Conservation (phyloP, 2,888 invertebrate genomes). For the Helobdella robusta region DNA sequence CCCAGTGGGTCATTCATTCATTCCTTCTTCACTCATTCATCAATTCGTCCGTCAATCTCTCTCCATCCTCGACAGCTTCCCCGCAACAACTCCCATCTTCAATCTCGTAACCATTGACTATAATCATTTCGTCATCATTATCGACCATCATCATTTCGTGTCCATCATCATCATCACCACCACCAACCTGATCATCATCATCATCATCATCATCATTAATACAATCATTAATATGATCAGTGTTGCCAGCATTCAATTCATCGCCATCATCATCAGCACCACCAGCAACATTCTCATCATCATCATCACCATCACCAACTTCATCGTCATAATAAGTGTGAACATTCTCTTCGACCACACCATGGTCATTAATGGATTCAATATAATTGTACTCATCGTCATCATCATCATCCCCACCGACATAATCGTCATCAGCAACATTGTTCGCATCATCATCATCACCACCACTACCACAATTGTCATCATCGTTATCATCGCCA, state of each 20-base stretch:
- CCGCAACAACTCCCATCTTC: background rate
- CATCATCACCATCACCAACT: conserved; percentile 1
- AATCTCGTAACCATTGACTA: background rate
- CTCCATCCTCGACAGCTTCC: background rate
- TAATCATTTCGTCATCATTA: conserved; percentile 3
- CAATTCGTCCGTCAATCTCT: background rate
- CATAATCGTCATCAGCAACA: background rate
- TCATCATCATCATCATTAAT: too few species aligned
- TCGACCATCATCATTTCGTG: too few species aligned
- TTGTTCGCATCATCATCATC: background rate
- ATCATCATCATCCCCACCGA: background rate
- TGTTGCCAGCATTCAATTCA: conserved; percentile 7
- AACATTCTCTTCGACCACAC: background rate
- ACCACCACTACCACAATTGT: background rate
- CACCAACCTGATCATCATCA: too few species aligned
- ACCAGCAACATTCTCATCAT: background rate
- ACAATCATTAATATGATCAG: too few species aligned
- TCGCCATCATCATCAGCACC: too few species aligned
- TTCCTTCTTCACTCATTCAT: background rate
- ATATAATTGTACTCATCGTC: background rate
- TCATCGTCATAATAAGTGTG: background rate
- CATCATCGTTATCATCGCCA: background rate
- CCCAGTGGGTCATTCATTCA: too few species aligned
- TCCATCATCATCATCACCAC: too few species aligned
- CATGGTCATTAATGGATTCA: background rate